Base-by-base conservation (phyloP, 2,888 invertebrate genomes). In the Drosophila koepferae region DNA sequence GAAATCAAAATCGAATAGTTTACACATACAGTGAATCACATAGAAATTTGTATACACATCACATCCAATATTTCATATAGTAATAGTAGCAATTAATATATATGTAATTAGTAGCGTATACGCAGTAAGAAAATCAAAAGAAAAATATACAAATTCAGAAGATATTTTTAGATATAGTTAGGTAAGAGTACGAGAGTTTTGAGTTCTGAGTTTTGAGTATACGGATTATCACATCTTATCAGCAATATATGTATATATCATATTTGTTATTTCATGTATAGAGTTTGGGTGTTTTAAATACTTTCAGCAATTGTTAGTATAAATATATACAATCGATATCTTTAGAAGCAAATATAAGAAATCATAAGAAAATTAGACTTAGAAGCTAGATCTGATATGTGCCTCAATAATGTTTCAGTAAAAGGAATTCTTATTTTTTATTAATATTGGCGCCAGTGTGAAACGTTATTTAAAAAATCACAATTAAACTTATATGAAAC, bases 11-110 rank as follows among this genome's bases (percentile, higher is more conserved):
- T 81, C 66, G 74, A 75, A 77, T 76, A 77, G 62, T 82, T 81
- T 87, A 88, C 91, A 91, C 90, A 92, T 90, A 92, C 92, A 92
- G 91, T 91, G 91, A 92, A 91, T 91, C 91, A 91, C 91, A 91
- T 91, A 89, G 87, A 91, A 91, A 88, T 91, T 91, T 91, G 90
- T 91, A 72, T 85, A 91, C 91, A 91, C 91, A 92, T 84, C 81
- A 92, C 91, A 91, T 91, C 91, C 92, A 91, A 91, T 91, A 91
- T 86, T 84, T 74, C 77, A 83, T 89, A 88, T 86, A 86, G 70
- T 85, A 80, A 65, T 76, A 70, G 63, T 80, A 86, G 85, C 82
- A 82, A 87, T 86, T 81, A 76, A 77, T 82, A 83, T 78, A 88
- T 67, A 65, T 64, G 48, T 86, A 81, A 75, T 78, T 70, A 85